These are phyloP conservation scores for Epinephelus awoara DNA, from an alignment of 2,797 vertebrate species.

Conservation along the genomic window DNA sequence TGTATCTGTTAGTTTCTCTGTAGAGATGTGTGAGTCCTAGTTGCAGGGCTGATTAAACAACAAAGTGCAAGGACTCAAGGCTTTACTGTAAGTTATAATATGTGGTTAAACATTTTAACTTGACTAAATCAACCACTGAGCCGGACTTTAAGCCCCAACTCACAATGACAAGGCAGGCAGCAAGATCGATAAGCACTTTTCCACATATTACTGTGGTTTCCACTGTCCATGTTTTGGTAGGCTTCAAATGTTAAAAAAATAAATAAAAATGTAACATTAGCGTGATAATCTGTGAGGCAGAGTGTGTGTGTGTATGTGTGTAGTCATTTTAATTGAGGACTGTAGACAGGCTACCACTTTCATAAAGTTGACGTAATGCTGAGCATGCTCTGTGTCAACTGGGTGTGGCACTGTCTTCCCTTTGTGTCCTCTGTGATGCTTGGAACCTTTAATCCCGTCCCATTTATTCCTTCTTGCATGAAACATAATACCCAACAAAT, in stretches of 20 bases:
- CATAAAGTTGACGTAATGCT: slow-evolving; percentile 74
- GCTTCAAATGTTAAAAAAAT: not conserved
- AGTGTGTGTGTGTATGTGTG: slow-evolving; percentile 7
- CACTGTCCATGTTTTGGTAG: not conserved
- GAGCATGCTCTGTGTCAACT: slow-evolving; percentile 72
- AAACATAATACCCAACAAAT: not conserved
- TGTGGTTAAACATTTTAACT: not conserved
- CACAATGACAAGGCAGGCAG: not conserved
- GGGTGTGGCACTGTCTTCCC: slow-evolving; percentile 68
- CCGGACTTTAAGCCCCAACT: not conserved
- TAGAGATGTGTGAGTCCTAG: not conserved
- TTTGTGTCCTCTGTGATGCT: slow-evolving; percentile 51
- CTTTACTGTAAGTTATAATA: not conserved
- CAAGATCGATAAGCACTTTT: not conserved
- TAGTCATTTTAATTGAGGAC: slow-evolving; percentile 53
- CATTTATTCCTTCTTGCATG: not conserved
- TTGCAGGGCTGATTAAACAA: not conserved
- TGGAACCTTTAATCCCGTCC: slow-evolving; percentile 19
- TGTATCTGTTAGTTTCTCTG: not conserved
- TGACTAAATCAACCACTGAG: not conserved
- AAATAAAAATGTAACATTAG: not conserved
- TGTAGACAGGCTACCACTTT: slow-evolving; percentile 51
- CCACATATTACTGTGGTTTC: not conserved
- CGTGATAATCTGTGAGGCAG: not conserved
- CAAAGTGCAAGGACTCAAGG: not conserved